Conservation (phyloP, 2,113 vertebrate species). For the Azemiops feae region DNA sequence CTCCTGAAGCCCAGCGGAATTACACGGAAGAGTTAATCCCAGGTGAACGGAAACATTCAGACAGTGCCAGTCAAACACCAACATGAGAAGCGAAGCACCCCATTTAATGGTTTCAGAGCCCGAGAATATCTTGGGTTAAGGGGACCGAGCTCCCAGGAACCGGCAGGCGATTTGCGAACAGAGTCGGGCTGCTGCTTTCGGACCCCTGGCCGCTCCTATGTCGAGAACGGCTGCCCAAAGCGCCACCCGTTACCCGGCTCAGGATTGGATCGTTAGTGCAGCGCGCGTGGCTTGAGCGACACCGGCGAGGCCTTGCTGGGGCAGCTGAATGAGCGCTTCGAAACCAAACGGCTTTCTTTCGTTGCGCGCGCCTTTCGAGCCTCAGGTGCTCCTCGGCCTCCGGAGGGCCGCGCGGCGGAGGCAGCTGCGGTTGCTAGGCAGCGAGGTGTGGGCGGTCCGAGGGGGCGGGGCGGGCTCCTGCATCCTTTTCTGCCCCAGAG, state of each 20-base stretch:
- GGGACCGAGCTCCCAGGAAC: background rate
- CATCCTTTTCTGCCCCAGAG: slow-evolving; percentile 23
- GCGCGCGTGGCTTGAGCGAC: background rate
- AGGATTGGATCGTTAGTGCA: background rate
- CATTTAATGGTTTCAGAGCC: background rate
- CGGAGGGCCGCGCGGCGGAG: slow-evolving; percentile 19
- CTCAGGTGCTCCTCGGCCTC: slow-evolving; percentile 14
- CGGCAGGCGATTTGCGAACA: background rate
- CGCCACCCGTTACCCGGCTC: background rate
- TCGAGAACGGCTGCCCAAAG: background rate
- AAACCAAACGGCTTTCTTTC: background rate
- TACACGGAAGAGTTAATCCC: background rate
- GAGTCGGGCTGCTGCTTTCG: background rate
- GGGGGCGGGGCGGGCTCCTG: slow-evolving; percentile 59
- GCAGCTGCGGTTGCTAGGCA: slow-evolving; percentile 37
- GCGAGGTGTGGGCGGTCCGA: slow-evolving; percentile 58
- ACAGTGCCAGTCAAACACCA: background rate
- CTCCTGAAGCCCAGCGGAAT: background rate
- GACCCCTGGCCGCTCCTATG: background rate
- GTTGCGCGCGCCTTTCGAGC: slow-evolving; percentile 7
- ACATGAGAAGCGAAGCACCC: background rate
- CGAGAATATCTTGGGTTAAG: background rate
- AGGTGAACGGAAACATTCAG: background rate
- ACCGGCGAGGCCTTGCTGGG: background rate
- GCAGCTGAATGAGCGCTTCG: background rate